Percentiles rank a stretch among this genome's conserved stretches.
These are phyloP conservation scores for Cacoxenus indagator DNA, from an alignment of 2,888 invertebrate genomes.

Conservation along the genomic window DNA sequence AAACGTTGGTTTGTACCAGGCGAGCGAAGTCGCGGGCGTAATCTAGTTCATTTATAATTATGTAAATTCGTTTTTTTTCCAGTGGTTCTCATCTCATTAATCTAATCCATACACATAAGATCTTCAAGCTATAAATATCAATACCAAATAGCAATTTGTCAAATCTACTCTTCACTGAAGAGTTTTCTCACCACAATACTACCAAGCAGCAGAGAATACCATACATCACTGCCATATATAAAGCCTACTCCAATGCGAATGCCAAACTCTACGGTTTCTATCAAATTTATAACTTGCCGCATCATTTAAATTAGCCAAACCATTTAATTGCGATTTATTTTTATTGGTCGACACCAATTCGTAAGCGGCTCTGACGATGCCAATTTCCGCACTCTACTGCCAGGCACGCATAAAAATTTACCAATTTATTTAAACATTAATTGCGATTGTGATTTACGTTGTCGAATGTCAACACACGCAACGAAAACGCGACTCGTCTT, in stretches of 20 bases:
- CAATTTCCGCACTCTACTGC: conserved; percentile 4
- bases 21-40: too few relatives aligned
- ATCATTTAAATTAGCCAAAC: conserved; percentile 60
- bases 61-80: too few relatives aligned
- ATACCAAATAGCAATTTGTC: not conserved
- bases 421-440: conserved; percentile 43
- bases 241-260: not conserved
- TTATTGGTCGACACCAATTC: conserved; percentile 48
- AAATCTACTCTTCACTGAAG: too few relatives aligned
- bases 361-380: not conserved
- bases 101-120: too few relatives aligned
- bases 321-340: conserved; percentile 64
- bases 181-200: too few relatives aligned
- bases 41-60: too few relatives aligned
- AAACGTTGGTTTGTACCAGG: too few relatives aligned
- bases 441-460: conserved; percentile 63
- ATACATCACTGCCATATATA: conserved; percentile 9
- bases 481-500: conserved; percentile 22
- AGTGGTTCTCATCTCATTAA: too few relatives aligned
- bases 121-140: not conserved
- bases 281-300: conserved; percentile 35
- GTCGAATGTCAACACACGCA: conserved; percentile 58
- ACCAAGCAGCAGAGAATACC: not conserved
- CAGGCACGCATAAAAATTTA: conserved; percentile 20
- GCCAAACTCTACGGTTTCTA: not conserved